Base-by-base conservation (phyloP, 2,113 vertebrate genomes). In the Nesospiza acunhae region DNA sequence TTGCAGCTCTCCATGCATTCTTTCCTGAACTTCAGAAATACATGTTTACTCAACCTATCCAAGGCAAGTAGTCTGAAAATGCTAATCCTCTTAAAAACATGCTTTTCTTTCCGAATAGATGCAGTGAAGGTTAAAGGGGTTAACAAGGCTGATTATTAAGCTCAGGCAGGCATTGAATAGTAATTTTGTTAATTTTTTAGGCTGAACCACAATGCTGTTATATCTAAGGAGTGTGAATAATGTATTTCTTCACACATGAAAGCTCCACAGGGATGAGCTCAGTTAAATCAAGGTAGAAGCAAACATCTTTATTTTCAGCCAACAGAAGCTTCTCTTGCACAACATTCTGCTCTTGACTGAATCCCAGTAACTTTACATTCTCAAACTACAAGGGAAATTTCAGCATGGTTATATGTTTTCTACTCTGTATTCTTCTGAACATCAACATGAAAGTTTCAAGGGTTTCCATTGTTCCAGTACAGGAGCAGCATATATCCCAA, bases 231-330 rank as follows among this genome's bases (percentile, higher is more conserved):
- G 76, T 93, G 88, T 95, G 89, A 97, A 72, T 94, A 96, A 96
- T 97, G 55, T 82, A 91, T 92, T 97, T 96, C 82, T 97, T 97
- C 97, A 96, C 92, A 97, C 82, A 95, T 74, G 93, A 96, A 81
- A 96, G 74, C 41, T 84, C 80, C 47, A 72, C 37, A 66, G 76
- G 60, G 41, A 95, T 84, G 69, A 95, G 78, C 80, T 74, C 79
- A 26, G 92, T 86, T 81, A 95, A 92, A 96, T 86, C 60, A 93
- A 89, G 55, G 58, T 31, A 94, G 84, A 78, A 82, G 89, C 24
- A 96, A 97, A 97, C 84, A 96, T 97, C 96, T 97, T 93, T 73
- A 97, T 97, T 97, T 94, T 91, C 85, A 94, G 85, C 55, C 67
- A 95, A 70, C 60, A 87, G 73, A 33, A 87, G 64, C 35, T 96